Evolutionary conservation across 1,140 invertebrate species (phyloP), one percentile per base, ranked within the genome.

Genomic region (Bombus sylvicola): DNA sequence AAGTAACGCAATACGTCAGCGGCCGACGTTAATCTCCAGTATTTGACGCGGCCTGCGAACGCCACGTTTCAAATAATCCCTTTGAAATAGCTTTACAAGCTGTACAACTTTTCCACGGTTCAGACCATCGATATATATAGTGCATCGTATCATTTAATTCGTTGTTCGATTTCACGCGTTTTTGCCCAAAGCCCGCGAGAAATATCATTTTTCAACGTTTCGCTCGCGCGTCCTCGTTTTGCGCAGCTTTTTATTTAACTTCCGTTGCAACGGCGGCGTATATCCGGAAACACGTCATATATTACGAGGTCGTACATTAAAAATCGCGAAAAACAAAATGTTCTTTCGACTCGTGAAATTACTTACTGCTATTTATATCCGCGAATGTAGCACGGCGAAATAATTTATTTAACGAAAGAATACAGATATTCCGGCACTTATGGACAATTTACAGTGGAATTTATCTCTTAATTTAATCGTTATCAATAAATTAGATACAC

Each of bases 81-180:
- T 66, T 64, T 78, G 34, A 31, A 78, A 78, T 64, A 59, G 28
- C 75, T 78, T 78, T 64, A 66, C 57, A 41, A 64, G 75, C 59
- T 15, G 18, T 64, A 22, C 75, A 41, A 78, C 37, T 62, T 12
- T 28, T n/a, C 28, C 34, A n/a, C 6, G 25, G 2, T 5, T 12
- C 18, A 12, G 10, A 6, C 68, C 3, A 10, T 6, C 5, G 9
- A n/a, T n/a, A 47, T 75, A 53, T n/a, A 25, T 75, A 3, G 10
- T 15, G 9, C n/a, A 62, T 59, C 34, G 57, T 41, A 78, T 62
- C 75, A 64, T 78, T 78, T 78, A 78, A 78, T 66, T 66, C 75
- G 75, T 78, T 78, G 47, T 78, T 78, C 53, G 75, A 41, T 59
- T 62, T 78, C 57, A 78, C 57, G 75, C 34, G 25, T 64, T 64